Evolutionary conservation across 1,140 invertebrate genomes (phyloP), one percentile per base, ranked within the genome.

Genomic region (Hycleus phaleratus): DNA sequence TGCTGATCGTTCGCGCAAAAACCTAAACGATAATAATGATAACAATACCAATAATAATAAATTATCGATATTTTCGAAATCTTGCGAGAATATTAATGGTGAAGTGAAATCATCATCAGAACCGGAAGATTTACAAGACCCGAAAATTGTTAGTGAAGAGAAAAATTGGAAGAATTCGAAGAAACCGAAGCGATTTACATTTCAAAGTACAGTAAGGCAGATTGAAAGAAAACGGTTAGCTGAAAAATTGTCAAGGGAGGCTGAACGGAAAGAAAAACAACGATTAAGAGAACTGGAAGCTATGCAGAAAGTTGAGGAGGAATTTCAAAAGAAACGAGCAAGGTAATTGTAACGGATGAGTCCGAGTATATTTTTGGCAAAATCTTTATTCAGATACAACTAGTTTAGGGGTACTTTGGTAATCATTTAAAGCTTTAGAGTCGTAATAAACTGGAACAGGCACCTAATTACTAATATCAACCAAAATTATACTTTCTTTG

Each of bases 201-300:
- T 90, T 71, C 87, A 91, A 72, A 89, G 86, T 56, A 91, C 88
- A 0, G 83, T 91, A 4, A 68, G 88, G 25, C 83, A 89, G 69
- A 81, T 88, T 38, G 88, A 91, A 72, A 78, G 87, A 62, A 81
- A 81, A 40, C 74, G 82, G 49, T 71, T 90, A 46, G 84, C 87
- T 1, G 87, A 90, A 61, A 85, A 85, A 70, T 74, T 90, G 56
- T 84, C 83, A 9, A 81, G 79, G 59, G 85, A 90, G 69, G 86
- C 85, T 0, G 87, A 90, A 66, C 78, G 82, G 12, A 88, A 87
- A 73, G 88, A 91, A 73, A 81, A 81, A 46, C 83, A 87, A 67
- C 74, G 88, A 47, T 76, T 84, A 46, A 80, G 81, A 46, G 88
- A 92, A 71, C 74, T 88, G 58, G 87, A 90, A 73, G 85, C 84